These are phyloP conservation scores for Ceratina australensis DNA, from an alignment of 1,140 invertebrate species.

Conservation along the genomic window DNA sequence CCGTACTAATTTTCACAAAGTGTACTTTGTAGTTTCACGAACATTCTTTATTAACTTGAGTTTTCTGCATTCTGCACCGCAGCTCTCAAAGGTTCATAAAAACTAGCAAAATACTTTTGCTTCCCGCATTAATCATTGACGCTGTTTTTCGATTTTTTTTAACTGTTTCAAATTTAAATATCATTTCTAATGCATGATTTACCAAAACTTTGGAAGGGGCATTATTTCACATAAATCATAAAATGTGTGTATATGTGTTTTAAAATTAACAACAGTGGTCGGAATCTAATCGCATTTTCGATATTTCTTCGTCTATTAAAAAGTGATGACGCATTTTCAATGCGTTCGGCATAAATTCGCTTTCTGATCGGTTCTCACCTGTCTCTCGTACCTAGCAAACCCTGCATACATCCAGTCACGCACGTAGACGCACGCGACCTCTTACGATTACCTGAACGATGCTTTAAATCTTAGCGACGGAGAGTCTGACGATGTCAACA, in stretches of 20 bases:
- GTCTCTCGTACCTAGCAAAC: neutral
- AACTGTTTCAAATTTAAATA: too few relatives aligned
- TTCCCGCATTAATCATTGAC: neutral
- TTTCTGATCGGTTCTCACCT: neutral
- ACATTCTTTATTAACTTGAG: neutral
- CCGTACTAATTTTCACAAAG: slow-evolving; percentile 37
- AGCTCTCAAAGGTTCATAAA: neutral
- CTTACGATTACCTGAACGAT: neutral
- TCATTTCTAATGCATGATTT: too few relatives aligned
- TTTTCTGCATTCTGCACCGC: neutral
- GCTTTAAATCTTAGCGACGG: slow-evolving; percentile 38
- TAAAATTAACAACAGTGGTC: too few relatives aligned
- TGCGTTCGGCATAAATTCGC: too few relatives aligned
- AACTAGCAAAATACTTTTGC: neutral
- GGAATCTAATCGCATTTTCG: too few relatives aligned
- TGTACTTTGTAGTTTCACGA: neutral
- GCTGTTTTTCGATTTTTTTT: neutral
- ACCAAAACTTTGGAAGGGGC: too few relatives aligned
- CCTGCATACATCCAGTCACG: too few relatives aligned
- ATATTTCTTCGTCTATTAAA: too few relatives aligned
- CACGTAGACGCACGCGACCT: too few relatives aligned
- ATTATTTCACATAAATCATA: too few relatives aligned
- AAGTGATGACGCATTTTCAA: too few relatives aligned
- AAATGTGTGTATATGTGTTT: too few relatives aligned
- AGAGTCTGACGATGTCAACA: neutral